Percentiles rank a stretch among this genome's conserved stretches.
phyloP scores from a whole-genome alignment of 2,797 vertebrate species.

The Ptychadena robeensis region DNA sequence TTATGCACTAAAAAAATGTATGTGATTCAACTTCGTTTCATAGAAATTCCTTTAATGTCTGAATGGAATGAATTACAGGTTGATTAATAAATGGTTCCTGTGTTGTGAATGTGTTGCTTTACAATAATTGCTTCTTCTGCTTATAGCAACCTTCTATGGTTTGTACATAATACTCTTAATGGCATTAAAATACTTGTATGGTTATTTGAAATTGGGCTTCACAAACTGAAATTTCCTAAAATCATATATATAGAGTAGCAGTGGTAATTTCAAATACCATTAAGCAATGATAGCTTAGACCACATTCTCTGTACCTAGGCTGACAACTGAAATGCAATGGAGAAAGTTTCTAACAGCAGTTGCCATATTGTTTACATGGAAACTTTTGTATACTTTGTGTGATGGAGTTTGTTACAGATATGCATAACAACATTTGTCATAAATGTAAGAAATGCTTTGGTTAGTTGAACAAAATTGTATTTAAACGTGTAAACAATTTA shows the following conservation, averaged over 20 bases:
- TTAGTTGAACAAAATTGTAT: too few relatives aligned
- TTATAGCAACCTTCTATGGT: slow-evolving; percentile 7
- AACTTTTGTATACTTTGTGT: too few relatives aligned
- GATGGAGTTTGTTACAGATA: too few relatives aligned
- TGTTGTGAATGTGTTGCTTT: slow-evolving; percentile 25
- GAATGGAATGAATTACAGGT: slow-evolving; percentile 25
- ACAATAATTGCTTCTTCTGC: slow-evolving; percentile 36
- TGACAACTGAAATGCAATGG: too few relatives aligned
- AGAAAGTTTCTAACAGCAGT: too few relatives aligned
- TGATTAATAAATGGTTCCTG: slow-evolving; percentile 11
- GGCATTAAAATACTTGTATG: slow-evolving; percentile 17
- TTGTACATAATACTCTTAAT: slow-evolving; percentile 6
- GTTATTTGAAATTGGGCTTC: neutral
- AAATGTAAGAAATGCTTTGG: too few relatives aligned
- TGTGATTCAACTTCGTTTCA: slow-evolving; percentile 29
- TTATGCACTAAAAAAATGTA: slow-evolving; percentile 27
- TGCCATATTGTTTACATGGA: too few relatives aligned
- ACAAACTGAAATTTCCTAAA: neutral
- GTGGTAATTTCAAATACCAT: neutral
- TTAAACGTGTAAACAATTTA: too few relatives aligned
- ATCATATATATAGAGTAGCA: slow-evolving; percentile 4
- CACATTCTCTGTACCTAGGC: too few relatives aligned
- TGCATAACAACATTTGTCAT: too few relatives aligned
- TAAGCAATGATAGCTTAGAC: neutral
- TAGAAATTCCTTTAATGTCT: slow-evolving; percentile 31